These are phyloP conservation scores for Phodopus roborovskii DNA, from an alignment of 2,113 vertebrate species.

Conservation along the genomic window DNA sequence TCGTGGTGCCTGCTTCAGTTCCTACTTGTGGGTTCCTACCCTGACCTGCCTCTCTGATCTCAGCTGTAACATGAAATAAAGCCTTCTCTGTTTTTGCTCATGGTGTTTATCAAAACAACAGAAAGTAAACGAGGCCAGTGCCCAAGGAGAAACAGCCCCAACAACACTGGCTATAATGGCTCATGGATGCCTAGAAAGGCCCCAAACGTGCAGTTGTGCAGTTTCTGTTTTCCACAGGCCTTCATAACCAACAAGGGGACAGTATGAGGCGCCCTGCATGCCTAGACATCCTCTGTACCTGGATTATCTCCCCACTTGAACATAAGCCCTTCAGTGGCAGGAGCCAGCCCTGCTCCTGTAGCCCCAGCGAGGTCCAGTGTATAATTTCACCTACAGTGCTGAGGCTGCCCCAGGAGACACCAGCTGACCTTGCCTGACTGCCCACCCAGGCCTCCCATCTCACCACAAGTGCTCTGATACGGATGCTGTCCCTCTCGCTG, in stretches of 20 bases:
- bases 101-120: background rate
- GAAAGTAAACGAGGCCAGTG: background rate
- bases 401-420: fast-evolving
- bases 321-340: fast-evolving
- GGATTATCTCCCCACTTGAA: background rate
- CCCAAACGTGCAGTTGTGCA: background rate
- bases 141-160: background rate
- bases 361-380: background rate
- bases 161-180: too few species aligned
- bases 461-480: constrained; percentile 97
- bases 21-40: background rate
- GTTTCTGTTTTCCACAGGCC: background rate
- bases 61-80: background rate
- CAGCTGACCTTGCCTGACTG: fast-evolving
- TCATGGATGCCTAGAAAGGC: background rate
- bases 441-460: background rate
- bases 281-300: background rate
- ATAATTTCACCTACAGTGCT: background rate
- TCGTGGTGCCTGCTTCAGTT: background rate
- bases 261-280: fast-evolving
- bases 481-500: constrained; percentile 95
- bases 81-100: background rate
- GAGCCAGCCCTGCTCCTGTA: fast-evolving
- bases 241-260: background rate
- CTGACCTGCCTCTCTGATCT: background rate